Conservation (phyloP, 2,113 vertebrate species). For the Dendrocopos noguchii region DNA sequence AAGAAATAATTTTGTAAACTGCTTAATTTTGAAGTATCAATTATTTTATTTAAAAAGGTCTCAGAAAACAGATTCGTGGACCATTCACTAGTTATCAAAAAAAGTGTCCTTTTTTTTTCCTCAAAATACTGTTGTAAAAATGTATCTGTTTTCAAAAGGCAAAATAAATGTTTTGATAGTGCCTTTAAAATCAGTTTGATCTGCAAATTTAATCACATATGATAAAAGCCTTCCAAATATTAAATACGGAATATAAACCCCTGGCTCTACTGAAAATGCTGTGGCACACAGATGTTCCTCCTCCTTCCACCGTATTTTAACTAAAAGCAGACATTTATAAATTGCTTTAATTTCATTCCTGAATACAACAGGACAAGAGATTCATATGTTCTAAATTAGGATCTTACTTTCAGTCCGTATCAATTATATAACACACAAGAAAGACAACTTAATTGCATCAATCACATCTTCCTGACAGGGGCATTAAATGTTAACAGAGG, state of each 20-base stretch:
- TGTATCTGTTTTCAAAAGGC: conserved; percentile 40
- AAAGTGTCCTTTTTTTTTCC: conserved; percentile 2
- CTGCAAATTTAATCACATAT: conserved; percentile 62
- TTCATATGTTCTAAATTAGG: conserved; percentile 87
- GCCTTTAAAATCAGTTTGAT: conserved; percentile 68
- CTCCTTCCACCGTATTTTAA: conserved; percentile 59
- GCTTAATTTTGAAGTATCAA: neutral
- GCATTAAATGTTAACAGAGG: conserved; percentile 80
- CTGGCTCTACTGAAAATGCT: conserved; percentile 66
- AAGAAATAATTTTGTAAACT: neutral
- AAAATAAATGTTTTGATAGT: conserved; percentile 63
- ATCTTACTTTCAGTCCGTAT: conserved; percentile 84
- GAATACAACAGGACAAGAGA: conserved; percentile 82
- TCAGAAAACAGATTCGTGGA: neutral
- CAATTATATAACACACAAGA: conserved; percentile 88
- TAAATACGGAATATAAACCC: conserved; percentile 68
- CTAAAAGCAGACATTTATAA: conserved; percentile 82
- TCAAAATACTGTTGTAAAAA: conserved; percentile 12
- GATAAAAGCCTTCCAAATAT: conserved; percentile 68
- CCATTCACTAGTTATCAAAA: conserved; percentile 1
- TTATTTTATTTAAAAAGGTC: neutral
- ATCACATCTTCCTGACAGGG: conserved; percentile 80
- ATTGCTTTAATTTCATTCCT: conserved; percentile 82
- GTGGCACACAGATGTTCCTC: conserved; percentile 71
- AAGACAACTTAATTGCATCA: conserved; percentile 86